phyloP scores from a whole-genome alignment of 2,888 invertebrate genomes.

The Torymus aiolomorphi region DNA sequence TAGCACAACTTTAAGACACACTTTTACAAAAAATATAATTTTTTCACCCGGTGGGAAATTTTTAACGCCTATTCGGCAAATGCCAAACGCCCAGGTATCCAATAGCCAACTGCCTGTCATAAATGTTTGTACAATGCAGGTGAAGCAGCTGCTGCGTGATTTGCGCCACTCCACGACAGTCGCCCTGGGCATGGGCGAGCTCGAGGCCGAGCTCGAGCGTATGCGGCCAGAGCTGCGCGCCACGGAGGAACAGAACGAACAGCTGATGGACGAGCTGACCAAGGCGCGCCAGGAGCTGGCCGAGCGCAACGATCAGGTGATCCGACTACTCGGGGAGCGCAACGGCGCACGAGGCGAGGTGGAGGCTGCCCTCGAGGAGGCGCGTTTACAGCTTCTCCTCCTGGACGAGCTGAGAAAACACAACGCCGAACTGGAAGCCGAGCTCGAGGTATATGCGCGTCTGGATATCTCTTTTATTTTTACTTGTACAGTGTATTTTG shows the following conservation, averaged over 20 bases:
- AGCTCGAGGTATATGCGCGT: no score
- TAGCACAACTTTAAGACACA: no score
- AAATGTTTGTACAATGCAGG: conserved; percentile 51
- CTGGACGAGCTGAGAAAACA: no score
- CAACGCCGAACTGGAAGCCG: no score
- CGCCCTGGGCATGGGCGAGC: conserved; percentile 54
- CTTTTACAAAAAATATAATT: no score
- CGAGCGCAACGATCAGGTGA: conserved; percentile 64
- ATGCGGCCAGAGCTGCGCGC: conserved; percentile 62
- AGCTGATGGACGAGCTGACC: conserved; percentile 62
- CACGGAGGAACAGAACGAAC: conserved; percentile 58
- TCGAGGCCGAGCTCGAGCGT: conserved; percentile 62
- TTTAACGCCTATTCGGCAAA: no score
- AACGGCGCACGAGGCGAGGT: conserved; percentile 54
- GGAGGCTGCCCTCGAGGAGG: conserved; percentile 49
- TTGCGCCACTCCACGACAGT: conserved; percentile 61
- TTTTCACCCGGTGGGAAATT: no score
- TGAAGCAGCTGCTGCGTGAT: conserved; percentile 60
- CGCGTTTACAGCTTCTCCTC: conserved; percentile 6
- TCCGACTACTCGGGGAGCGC: conserved; percentile 61
- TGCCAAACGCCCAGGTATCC: no score
- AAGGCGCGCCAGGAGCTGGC: conserved; percentile 58
- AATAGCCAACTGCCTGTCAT: not conserved
- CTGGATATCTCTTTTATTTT: no score
- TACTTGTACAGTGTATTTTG: no score